Base-by-base conservation (phyloP, 2,113 vertebrate species). In the Myiozetetes cayanensis region DNA sequence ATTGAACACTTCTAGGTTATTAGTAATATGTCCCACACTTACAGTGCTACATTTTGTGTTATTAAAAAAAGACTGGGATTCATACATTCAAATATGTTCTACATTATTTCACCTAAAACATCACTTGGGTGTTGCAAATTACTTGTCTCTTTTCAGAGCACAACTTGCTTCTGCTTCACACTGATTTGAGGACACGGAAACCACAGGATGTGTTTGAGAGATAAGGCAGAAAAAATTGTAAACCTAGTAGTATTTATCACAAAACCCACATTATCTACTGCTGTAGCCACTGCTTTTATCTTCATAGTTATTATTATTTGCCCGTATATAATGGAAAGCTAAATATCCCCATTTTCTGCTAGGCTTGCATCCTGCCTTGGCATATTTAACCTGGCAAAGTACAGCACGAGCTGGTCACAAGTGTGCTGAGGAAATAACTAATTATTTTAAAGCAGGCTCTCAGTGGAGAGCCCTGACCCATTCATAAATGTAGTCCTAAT, bases 161-260 rank as follows among this genome's bases (percentile, higher is more conserved):
- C 84, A 84, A 84, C 88, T 63, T 50, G 46, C 31, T 91, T 66
- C 74, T 8, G 4, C 70, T 91, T 80, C 93, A 83, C 74, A 50
- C 47, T 22, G 87, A 83, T 94, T 83, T 76, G 68, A 89, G 87
- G 85, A 80, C 52, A 71, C 8, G 39, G 79, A 90, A 96, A 74
- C 65, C 90, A 88, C 59, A 53, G 75, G 87, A 90, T 24, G 16
- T 1, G 6, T 27, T 3, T 31, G 52, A 92, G 84, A 89, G 72
- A 31, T 9, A 87, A 68, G 25, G 85, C 81, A 94, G 74, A 86
- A 85, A 41, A 80, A 90, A 90, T 11, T 47, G 61, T 41, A 86
- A 89, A 74, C 31, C 82, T 31, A 28, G 63, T 22, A 56, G 39
- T 50, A 83, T 77, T 93, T 85, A 86, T 85, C 78, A 91, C 63